A percentile compares a stretch with the other conserved stretches of the same genome.
phyloP scores from a whole-genome alignment of 2,888 invertebrate species.

The Platyscelio sp. region DNA sequence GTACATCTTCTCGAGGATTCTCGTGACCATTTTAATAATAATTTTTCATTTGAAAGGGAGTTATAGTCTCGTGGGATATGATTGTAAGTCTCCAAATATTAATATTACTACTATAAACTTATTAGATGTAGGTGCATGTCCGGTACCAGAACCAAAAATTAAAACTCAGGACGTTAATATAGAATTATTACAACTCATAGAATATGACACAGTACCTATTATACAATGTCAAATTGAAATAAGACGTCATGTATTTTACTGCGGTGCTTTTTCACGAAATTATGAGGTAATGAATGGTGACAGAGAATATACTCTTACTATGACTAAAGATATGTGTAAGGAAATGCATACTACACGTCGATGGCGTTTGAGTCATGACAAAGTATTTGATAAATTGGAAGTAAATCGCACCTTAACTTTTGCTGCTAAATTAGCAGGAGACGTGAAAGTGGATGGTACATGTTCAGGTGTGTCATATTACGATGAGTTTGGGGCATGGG shows the following conservation, averaged over 20 bases:
- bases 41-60: too few relatives aligned
- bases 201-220: neutral
- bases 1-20: too few relatives aligned
- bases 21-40: too few relatives aligned
- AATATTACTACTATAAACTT: neutral
- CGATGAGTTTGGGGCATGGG: neutral
- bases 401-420: too few relatives aligned
- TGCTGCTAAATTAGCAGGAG: neutral
- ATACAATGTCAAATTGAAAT: slow-evolving; percentile 19
- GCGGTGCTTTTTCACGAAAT: neutral
- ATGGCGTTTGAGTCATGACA: neutral
- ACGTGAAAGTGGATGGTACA: neutral
- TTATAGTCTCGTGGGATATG: too few relatives aligned
- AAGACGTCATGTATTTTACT: neutral
- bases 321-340: neutral
- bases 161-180: neutral
- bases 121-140: neutral
- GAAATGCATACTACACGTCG: neutral
- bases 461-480: neutral
- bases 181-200: slow-evolving; percentile 9
- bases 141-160: neutral
- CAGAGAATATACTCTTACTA: neutral
- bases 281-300: neutral
- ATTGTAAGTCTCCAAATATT: too few relatives aligned
- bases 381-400: neutral